Base-by-base conservation (phyloP, 2,888 invertebrate species). In the Thymelicus sylvestris region DNA sequence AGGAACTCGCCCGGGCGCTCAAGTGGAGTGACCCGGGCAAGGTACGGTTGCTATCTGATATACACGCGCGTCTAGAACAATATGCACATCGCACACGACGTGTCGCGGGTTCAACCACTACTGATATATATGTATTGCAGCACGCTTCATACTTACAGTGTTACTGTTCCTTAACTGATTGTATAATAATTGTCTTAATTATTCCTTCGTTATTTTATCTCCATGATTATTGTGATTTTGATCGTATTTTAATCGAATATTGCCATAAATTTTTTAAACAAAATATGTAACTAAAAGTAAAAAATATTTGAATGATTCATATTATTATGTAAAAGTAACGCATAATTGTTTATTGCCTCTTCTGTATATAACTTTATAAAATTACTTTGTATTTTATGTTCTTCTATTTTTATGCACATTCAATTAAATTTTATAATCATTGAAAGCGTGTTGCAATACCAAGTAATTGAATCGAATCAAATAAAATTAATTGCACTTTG, bases 11-110 rank as follows among this genome's bases (percentile, higher is more conserved):
- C 96, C 95, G 95, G 95, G 95, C 96, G 92, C 96, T 96, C 96
- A 96, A 96, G 95, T 95, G 86, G 96, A 96, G 96, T 94, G 96
- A 95, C 95, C 95, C 95, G 96, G 96, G 96, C 96, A 95, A 96
- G 96, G 96, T 96, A 96, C 95, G 94, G 96, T 96, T 89, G 87
- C 90, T 88, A 85, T 81, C 78, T 87, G 83, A 83, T 85, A 81
- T 79, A 73, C 75, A 86, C 89, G 86, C 90, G 82, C 85, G 90
- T 83, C 89, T 77, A 85, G 86, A 78, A 90, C 89, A 89, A 88
- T 83, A 80, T 80, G 50, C 72, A 67, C 68, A 57, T 24, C 2
- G 19, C 19, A 19, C 19, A 19, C 19, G 19, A 1, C 19, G 19
- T 19, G 19, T 19, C 19, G 19, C 52, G 52, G 12, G 8, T 6